Percentiles rank a stretch among this genome's conserved stretches.
Conservation (phyloP, 2,888 invertebrate species). For the Lingula anatina region DNA sequence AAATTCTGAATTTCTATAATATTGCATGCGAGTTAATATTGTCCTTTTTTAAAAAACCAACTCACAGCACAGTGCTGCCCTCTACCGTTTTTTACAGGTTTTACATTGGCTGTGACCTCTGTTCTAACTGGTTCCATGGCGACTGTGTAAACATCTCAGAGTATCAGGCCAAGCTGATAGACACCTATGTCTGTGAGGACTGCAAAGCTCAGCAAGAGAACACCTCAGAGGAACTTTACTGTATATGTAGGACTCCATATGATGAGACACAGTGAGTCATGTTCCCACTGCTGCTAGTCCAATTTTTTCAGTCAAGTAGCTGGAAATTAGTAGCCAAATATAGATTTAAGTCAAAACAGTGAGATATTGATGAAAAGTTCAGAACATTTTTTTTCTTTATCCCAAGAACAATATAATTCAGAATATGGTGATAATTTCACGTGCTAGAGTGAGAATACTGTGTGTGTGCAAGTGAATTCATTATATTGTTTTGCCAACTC, state of each 20-base stretch:
- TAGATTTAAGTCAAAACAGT: background rate
- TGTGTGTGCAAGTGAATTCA: too few species aligned
- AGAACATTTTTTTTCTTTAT: too few species aligned
- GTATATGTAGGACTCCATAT: slow-evolving; percentile 92
- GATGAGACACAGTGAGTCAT: slow-evolving; percentile 89
- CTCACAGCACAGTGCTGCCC: too few species aligned
- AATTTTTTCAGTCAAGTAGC: too few species aligned
- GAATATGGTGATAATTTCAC: too few species aligned
- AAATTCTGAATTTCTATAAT: background rate
- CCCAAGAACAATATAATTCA: too few species aligned
- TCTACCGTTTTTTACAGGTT: slow-evolving; percentile 67
- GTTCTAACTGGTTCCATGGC: slow-evolving; percentile 98
- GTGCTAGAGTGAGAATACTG: too few species aligned
- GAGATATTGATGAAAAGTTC: too few species aligned
- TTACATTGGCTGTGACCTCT: slow-evolving; percentile 95
- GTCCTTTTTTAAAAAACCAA: too few species aligned
- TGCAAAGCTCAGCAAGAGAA: slow-evolving; percentile 50
- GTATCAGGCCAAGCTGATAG: slow-evolving; percentile 81
- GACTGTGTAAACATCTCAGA: slow-evolving; percentile 92
- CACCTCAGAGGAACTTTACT: slow-evolving; percentile 75
- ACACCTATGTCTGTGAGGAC: slow-evolving; percentile 67
- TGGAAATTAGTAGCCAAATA: slow-evolving; percentile 1
- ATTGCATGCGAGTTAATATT: background rate
- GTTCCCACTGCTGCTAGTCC: too few species aligned
- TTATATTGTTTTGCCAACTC: too few species aligned